Percentiles rank a stretch among this genome's conserved stretches.
Evolutionary conservation across 2,888 invertebrate species (phyloP).

Genomic region (Anthophora plumipes): DNA sequence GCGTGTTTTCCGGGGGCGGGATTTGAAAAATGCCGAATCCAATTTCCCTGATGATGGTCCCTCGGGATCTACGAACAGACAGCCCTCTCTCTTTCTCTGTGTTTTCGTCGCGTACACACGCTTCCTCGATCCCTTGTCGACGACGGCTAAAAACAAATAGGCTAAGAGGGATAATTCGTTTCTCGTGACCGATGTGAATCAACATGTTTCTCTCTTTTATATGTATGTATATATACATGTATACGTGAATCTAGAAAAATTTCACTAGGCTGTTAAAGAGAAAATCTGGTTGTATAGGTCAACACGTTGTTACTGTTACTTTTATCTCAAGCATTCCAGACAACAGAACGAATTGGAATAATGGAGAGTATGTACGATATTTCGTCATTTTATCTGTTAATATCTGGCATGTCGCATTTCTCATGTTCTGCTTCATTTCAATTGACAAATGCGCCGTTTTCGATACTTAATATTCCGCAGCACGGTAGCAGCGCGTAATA

Average conservation of each 20-base stretch:
- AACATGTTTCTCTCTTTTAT: slow-evolving; percentile 55
- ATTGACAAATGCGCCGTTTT: slow-evolving; percentile 40
- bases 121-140: slow-evolving; percentile 42
- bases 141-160: slow-evolving; percentile 80
- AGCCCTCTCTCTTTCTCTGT: slow-evolving; percentile 53
- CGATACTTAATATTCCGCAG: slow-evolving; percentile 53
- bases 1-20: slow-evolving; percentile 65
- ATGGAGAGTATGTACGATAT: background rate
- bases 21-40: slow-evolving; percentile 82
- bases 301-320: background rate
- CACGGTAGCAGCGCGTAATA: slow-evolving; percentile 47
- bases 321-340: background rate
- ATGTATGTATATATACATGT: too few species aligned
- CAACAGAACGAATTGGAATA: background rate
- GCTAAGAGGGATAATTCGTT: slow-evolving; percentile 71
- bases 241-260: slow-evolving; percentile 75
- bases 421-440: slow-evolving; percentile 37
- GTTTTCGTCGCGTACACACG: slow-evolving; percentile 70
- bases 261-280: slow-evolving; percentile 57
- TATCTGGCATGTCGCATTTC: slow-evolving; percentile 15
- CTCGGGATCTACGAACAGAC: slow-evolving; percentile 70
- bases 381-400: slow-evolving; percentile 23
- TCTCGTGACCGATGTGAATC: slow-evolving; percentile 63
- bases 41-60: slow-evolving; percentile 83
- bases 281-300: background rate